These are phyloP conservation scores for Aricia agestis DNA, from an alignment of 1,140 invertebrate species.

Conservation along the genomic window DNA sequence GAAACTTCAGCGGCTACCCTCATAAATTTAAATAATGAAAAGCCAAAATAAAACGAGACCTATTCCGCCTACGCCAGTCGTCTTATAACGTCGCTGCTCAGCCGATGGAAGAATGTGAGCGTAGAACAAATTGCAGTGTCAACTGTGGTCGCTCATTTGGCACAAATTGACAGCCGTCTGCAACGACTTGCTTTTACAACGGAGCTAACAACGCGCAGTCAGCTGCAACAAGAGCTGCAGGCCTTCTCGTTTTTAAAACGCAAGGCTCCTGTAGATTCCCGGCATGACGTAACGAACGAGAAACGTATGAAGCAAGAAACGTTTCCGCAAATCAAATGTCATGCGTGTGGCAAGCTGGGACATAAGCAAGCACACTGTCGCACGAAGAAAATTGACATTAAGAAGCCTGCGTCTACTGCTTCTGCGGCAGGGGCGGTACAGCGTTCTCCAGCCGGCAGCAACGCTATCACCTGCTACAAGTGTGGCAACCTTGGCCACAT, in stretches of 20 bases:
- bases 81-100: constrained; percentile 18
- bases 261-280: background rate
- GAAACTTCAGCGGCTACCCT: constrained; percentile 35
- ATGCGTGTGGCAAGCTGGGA: constrained; percentile 21
- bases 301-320: background rate
- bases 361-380: constrained; percentile 16
- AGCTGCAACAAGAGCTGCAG: constrained; percentile 27
- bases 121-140: constrained; percentile 27
- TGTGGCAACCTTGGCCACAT: constrained; percentile 22
- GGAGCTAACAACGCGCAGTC: constrained; percentile 15
- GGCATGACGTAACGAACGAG: background rate
- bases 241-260: constrained; percentile 18
- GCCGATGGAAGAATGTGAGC: constrained; percentile 21
- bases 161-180: constrained; percentile 25
- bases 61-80: constrained; percentile 21
- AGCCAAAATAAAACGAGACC: constrained; percentile 23
- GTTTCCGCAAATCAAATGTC: background rate
- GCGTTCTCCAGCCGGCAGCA: background rate
- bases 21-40: constrained; percentile 16
- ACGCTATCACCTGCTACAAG: constrained; percentile 5
- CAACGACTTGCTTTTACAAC: constrained; percentile 27
- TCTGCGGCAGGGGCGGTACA: background rate
- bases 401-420: background rate
- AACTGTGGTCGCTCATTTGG: constrained; percentile 24
- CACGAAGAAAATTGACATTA: background rate